Base-by-base conservation (phyloP, 37 sponge, comb jelly and placozoan species). In the Aplysina aerophoba region DNA sequence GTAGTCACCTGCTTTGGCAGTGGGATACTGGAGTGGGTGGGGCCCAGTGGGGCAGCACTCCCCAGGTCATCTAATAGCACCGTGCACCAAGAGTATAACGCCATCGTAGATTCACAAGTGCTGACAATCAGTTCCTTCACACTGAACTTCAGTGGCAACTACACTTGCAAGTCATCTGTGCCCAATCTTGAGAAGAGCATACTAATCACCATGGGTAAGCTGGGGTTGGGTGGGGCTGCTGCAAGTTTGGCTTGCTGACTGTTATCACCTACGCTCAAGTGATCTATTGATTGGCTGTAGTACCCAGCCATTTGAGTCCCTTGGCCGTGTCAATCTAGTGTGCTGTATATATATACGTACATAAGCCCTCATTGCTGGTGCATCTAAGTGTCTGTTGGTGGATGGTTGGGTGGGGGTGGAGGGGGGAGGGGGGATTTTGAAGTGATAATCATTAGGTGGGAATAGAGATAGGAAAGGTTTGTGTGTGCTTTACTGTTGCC, bases 181-280 rank as follows among this genome's bases (percentile, higher is more conserved):
- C 28, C 71, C 34, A 69, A 69, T 35, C 71, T 69, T 27, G 71
- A 69, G 27, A 30, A 17, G 17, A 69, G 71, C 33, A 69, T 69
- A 31, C 71, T n/a, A 1, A 69, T 69, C 71, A 69, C 71, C 1
- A 31, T 69, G 71, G 28, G 71, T 69, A 27, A 69, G n/a, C n/a
- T n/a, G n/a, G n/a, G n/a, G n/a, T n/a, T n/a, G n/a, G n/a, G n/a
- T n/a, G n/a, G n/a, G n/a, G n/a, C n/a, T n/a, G n/a, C n/a, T n/a
- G n/a, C n/a, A n/a, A n/a, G n/a, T n/a, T n/a, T n/a, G n/a, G n/a
- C n/a, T n/a, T n/a, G n/a, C n/a, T n/a, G n/a, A n/a, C n/a, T n/a
- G n/a, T n/a, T n/a, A n/a, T n/a, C n/a, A n/a, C n/a, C n/a, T n/a
- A n/a, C n/a, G n/a, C n/a, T n/a, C n/a, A n/a, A n/a, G n/a, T n/a